These are phyloP conservation scores for Nysson spinosus DNA, from an alignment of 2,888 invertebrate genomes.

Conservation along the genomic window DNA sequence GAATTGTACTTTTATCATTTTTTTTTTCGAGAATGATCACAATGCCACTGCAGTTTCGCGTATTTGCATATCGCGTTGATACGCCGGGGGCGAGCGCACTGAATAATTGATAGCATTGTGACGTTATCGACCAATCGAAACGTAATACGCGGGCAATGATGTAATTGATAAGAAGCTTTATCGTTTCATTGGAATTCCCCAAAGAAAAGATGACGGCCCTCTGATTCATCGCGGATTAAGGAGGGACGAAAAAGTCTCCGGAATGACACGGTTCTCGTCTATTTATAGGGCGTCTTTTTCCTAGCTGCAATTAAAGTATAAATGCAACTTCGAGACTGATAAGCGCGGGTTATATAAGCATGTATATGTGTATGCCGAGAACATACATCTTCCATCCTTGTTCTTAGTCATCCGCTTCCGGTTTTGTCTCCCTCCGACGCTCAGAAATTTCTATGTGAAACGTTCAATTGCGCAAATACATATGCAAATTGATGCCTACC, in stretches of 20 bases:
- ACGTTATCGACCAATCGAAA: neutral
- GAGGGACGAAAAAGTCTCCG: neutral
- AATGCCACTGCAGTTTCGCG: conserved; percentile 4
- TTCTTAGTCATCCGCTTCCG: neutral
- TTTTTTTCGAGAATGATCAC: neutral
- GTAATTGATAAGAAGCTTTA: conserved; percentile 47
- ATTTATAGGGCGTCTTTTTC: neutral
- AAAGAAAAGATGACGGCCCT: neutral
- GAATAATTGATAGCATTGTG: neutral
- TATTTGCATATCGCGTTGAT: neutral
- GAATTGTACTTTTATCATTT: conserved; percentile 6
- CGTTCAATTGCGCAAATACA: no score
- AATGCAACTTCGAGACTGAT: neutral
- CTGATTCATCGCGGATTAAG: conserved; percentile 45
- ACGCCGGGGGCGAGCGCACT: neutral
- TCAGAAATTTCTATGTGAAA: no score
- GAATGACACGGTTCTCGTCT: no score
- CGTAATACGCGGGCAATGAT: conserved; percentile 24
- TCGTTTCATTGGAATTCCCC: conserved; percentile 9
- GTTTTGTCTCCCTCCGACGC: no score
- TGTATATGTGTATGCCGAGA: neutral
- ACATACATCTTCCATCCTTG: neutral
- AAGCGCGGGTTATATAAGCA: no score
- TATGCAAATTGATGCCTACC: no score
- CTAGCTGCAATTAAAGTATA: neutral